Percentiles rank a stretch among this genome's conserved stretches.
These are phyloP conservation scores for Glossophaga mutica DNA, from an alignment of 2,797 vertebrate species.

Conservation along the genomic window DNA sequence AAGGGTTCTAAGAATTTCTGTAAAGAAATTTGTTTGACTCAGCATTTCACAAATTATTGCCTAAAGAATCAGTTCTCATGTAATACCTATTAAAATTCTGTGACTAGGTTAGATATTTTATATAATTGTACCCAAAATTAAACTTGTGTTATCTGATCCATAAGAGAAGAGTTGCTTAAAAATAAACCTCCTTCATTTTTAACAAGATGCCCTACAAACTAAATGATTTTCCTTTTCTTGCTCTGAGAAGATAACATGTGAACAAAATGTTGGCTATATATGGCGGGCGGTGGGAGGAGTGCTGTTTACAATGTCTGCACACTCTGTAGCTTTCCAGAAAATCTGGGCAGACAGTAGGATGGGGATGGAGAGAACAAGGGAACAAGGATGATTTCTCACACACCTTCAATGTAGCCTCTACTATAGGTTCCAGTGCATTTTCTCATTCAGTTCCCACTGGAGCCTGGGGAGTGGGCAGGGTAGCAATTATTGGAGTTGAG, in stretches of 20 bases:
- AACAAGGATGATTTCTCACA: neutral
- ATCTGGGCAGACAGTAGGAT: neutral
- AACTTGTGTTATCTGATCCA: neutral
- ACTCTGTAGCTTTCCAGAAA: neutral
- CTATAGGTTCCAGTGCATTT: neutral
- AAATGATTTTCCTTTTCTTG: neutral
- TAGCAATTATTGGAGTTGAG: neutral
- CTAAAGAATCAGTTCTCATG: neutral
- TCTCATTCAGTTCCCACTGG: neutral
- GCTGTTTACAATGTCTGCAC: slow-evolving; percentile 29
- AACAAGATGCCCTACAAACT: neutral
- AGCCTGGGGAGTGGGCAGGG: neutral
- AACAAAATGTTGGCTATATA: neutral
- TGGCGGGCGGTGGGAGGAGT: neutral
- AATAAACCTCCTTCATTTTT: slow-evolving; percentile 8
- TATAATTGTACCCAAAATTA: neutral
- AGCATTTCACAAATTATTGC: neutral
- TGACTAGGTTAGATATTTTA: neutral
- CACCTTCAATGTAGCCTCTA: neutral
- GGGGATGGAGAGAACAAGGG: neutral
- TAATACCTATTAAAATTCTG: neutral
- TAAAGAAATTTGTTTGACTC: neutral
- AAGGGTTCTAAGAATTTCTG: neutral
- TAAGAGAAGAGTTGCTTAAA: neutral
- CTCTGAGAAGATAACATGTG: neutral